Conservation (phyloP, 2,113 vertebrate species). For the Mesembrinibis cayennensis region DNA sequence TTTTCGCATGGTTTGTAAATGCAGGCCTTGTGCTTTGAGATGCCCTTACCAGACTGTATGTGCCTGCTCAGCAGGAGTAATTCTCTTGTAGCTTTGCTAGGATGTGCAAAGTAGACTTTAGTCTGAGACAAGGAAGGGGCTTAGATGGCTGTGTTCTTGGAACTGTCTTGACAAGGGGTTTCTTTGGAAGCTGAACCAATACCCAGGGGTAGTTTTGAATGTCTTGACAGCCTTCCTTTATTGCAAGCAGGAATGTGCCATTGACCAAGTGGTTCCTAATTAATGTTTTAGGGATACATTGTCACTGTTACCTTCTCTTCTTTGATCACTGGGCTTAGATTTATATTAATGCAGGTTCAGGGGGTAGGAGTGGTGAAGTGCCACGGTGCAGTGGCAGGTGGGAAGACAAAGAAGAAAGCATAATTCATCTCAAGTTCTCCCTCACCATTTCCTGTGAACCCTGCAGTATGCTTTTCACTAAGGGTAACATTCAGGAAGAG, state of each 20-base stretch:
- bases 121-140: background rate
- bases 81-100: background rate
- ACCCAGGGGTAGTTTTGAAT: background rate
- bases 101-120: background rate
- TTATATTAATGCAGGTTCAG: background rate
- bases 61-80: background rate
- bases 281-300: background rate
- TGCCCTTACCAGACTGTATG: background rate
- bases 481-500: background rate
- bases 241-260: background rate
- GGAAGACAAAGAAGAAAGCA: background rate
- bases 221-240: background rate
- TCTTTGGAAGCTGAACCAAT: background rate
- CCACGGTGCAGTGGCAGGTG: background rate
- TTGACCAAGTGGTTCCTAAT: background rate
- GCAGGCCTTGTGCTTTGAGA: background rate
- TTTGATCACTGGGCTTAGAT: background rate
- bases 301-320: background rate
- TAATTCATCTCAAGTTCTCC: background rate
- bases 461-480: background rate
- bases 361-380: background rate
- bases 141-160: background rate
- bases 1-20: background rate
- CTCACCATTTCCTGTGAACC: background rate
- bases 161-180: background rate